A percentile compares a stretch with the other conserved stretches of the same genome.
Evolutionary conservation across 2,797 vertebrate genomes (phyloP).

Genomic region (Halcyon leucocephala): DNA sequence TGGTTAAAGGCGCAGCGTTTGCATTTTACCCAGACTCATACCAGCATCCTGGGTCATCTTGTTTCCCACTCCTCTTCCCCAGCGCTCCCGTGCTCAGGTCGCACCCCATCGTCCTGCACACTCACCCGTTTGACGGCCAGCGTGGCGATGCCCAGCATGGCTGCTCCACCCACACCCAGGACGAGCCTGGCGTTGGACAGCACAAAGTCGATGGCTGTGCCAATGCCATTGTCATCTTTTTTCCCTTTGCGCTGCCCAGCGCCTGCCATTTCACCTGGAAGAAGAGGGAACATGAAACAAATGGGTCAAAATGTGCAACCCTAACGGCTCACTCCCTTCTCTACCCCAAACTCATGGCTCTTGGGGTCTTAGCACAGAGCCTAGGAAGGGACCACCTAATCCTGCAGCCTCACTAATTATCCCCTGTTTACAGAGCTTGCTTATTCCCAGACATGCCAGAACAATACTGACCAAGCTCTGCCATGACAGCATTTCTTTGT

Average conservation of each 20-base stretch:
- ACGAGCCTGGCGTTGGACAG: slow-evolving; percentile 97
- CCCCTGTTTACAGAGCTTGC: background rate
- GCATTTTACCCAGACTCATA: background rate
- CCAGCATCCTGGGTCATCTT: background rate
- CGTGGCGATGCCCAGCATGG: slow-evolving; percentile 96
- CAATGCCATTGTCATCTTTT: slow-evolving; percentile 95
- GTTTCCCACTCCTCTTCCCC: background rate
- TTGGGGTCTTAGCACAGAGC: fast-evolving
- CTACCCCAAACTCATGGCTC: fast-evolving
- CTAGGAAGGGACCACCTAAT: background rate
- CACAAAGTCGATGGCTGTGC: slow-evolving; percentile 95
- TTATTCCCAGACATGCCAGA: background rate
- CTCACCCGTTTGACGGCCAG: slow-evolving; percentile 95
- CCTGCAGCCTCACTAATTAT: background rate
- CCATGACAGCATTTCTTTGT: background rate
- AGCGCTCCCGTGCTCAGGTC: background rate
- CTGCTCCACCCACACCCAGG: slow-evolving; percentile 95
- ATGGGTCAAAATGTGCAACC: fast-evolving
- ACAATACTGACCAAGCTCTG: background rate
- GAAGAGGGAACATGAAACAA: background rate
- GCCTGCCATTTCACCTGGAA: slow-evolving; percentile 87
- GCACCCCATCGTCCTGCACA: background rate
- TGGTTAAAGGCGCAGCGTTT: fast-evolving
- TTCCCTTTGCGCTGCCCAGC: slow-evolving; percentile 91
- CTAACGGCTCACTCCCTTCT: fast-evolving